phyloP scores from a whole-genome alignment of 2,797 vertebrate genomes.

The Myotis myotis region DNA sequence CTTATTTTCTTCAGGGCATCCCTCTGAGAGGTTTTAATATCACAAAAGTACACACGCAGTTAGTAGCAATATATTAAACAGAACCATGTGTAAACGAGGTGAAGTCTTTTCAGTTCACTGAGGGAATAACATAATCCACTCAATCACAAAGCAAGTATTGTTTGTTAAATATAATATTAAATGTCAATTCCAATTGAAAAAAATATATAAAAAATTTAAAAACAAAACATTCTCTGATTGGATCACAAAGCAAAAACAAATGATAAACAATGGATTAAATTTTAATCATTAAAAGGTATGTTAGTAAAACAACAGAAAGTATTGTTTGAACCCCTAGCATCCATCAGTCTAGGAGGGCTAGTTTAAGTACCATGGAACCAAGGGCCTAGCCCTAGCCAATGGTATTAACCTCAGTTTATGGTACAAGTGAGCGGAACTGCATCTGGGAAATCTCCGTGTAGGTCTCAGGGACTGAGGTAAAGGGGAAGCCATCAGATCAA shows the following conservation, averaged over 20 bases:
- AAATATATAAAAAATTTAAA: neutral
- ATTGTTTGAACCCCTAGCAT: neutral
- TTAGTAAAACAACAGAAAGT: neutral
- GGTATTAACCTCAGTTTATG: neutral
- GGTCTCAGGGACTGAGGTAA: neutral
- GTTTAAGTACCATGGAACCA: neutral
- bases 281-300: neutral
- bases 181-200: neutral
- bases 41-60: neutral
- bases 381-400: too few relatives aligned
- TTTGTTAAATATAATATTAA: neutral
- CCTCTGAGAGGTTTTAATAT: neutral
- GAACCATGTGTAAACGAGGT: neutral
- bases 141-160: neutral
- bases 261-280: neutral
- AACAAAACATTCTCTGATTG: neutral
- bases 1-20: neutral
- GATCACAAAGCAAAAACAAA: neutral
- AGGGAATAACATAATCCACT: neutral
- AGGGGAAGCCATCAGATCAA: neutral
- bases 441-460: neutral
- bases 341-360: neutral
- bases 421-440: too few relatives aligned
- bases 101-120: neutral
- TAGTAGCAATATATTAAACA: neutral